phyloP scores from a whole-genome alignment of 2,888 invertebrate genomes.

The Limulus polyphemus region DNA sequence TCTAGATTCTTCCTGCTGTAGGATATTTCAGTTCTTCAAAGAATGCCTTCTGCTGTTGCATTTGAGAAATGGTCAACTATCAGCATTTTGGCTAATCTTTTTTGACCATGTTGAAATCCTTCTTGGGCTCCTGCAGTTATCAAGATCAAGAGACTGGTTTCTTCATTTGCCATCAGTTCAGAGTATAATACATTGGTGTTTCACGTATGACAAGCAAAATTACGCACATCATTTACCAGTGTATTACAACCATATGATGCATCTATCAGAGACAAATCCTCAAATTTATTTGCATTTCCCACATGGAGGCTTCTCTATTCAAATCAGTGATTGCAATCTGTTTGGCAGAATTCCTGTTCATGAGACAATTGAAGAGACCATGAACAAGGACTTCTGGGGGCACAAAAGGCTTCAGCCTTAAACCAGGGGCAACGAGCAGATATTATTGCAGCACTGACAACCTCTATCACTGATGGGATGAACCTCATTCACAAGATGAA shows the following conservation, averaged over 20 bases:
- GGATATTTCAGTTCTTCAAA: too few relatives aligned
- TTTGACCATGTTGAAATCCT: background rate
- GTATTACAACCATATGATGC: background rate
- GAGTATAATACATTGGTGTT: background rate
- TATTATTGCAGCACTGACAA: background rate
- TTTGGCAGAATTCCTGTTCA: background rate
- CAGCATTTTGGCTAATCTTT: background rate
- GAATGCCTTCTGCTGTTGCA: too few relatives aligned
- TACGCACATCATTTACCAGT: background rate
- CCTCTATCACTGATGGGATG: background rate
- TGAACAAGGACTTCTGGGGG: background rate
- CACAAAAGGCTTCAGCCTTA: background rate
- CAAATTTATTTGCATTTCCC: background rate
- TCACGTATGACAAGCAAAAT: background rate
- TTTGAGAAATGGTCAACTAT: too few relatives aligned
- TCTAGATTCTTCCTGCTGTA: too few relatives aligned
- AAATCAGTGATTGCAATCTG: background rate
- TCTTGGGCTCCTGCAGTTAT: background rate
- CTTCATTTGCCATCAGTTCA: slow-evolving; percentile 2
- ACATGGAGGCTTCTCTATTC: background rate
- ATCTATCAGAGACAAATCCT: background rate
- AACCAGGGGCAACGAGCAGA: background rate
- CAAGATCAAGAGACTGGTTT: slow-evolving; percentile 1
- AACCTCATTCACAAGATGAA: background rate
- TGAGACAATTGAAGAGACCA: background rate